Conservation (phyloP, 2,888 invertebrate genomes). For the Schrankia costaestrigalis region DNA sequence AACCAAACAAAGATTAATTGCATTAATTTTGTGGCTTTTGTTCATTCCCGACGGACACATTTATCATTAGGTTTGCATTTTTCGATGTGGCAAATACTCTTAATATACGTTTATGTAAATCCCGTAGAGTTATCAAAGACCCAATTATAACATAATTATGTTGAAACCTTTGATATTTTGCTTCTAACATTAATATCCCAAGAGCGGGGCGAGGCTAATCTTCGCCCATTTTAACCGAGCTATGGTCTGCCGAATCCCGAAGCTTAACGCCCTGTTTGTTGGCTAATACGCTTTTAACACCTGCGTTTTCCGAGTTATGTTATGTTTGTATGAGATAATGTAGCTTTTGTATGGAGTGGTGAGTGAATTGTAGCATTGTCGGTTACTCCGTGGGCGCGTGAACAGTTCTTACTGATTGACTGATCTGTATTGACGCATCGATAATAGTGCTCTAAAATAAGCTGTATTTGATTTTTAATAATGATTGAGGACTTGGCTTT, state of each 20-base stretch:
- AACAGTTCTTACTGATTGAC: conserved; percentile 40
- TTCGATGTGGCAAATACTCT: conserved; percentile 11
- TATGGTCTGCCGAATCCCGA: conserved; percentile 64
- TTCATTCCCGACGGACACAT: conserved; percentile 16
- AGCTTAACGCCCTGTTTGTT: conserved; percentile 76
- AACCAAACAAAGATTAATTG: conserved; percentile 25
- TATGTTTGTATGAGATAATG: conserved; percentile 56
- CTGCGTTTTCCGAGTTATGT: conserved; percentile 66
- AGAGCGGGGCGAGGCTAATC: conserved; percentile 63
- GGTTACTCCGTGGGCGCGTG: conserved; percentile 28
- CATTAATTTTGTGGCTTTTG: conserved; percentile 22
- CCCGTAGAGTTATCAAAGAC: conserved; percentile 25
- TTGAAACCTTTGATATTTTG: conserved; percentile 55
- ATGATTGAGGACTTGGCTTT: background rate
- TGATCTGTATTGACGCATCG: conserved; percentile 26
- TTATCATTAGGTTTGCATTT: conserved; percentile 21
- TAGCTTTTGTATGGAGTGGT: conserved; percentile 50
- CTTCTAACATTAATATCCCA: conserved; percentile 57
- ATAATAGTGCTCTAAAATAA: conserved; percentile 9
- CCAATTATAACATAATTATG: conserved; percentile 38
- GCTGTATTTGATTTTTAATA: background rate
- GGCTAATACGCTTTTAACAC: conserved; percentile 76
- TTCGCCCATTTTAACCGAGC: conserved; percentile 66
- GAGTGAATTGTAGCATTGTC: conserved; percentile 46
- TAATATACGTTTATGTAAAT: conserved; percentile 28